Evolutionary conservation across 2,888 invertebrate species (phyloP).

Genomic region (Dolichomitus sp.): DNA sequence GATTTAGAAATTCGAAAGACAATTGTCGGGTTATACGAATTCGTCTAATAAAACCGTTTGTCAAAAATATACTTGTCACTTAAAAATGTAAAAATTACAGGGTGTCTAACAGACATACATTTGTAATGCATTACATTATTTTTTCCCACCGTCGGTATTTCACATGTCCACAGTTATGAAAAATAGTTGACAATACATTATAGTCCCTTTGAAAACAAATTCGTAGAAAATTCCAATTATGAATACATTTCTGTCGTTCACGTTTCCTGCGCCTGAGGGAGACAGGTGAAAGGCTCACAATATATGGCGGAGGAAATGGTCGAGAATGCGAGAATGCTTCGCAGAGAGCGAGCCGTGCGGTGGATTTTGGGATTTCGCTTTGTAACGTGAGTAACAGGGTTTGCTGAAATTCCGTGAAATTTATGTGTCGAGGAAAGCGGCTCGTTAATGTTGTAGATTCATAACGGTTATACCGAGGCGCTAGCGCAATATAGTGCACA

Average conservation of each 20-base stretch:
- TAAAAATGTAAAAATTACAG: too few relatives aligned
- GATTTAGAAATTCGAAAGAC: too few relatives aligned
- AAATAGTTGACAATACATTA: not conserved
- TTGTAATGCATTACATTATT: not conserved
- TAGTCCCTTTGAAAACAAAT: not conserved
- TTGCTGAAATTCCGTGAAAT: conserved; percentile 68
- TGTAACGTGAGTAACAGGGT: conserved; percentile 52
- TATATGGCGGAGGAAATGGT: not conserved
- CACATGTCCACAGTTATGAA: not conserved
- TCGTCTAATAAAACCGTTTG: too few relatives aligned
- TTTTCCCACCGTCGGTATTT: not conserved
- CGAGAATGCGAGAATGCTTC: conserved; percentile 13
- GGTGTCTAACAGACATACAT: not conserved
- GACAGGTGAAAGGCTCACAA: not conserved
- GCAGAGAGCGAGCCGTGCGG: conserved; percentile 14
- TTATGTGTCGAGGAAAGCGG: conserved; percentile 69
- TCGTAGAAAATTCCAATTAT: not conserved
- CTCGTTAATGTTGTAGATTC: conserved; percentile 76
- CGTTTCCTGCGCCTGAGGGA: not conserved
- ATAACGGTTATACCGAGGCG: conserved; percentile 65
- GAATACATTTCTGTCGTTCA: not conserved
- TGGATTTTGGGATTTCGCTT: conserved; percentile 57
- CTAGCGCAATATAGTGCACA: conserved; percentile 16
- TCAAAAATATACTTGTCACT: too few relatives aligned
- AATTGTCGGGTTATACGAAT: too few relatives aligned